Evolutionary conservation across 2,797 vertebrate species (phyloP), one percentile per base, ranked within the genome.

Genomic region (Enteromius mattozi): DNA sequence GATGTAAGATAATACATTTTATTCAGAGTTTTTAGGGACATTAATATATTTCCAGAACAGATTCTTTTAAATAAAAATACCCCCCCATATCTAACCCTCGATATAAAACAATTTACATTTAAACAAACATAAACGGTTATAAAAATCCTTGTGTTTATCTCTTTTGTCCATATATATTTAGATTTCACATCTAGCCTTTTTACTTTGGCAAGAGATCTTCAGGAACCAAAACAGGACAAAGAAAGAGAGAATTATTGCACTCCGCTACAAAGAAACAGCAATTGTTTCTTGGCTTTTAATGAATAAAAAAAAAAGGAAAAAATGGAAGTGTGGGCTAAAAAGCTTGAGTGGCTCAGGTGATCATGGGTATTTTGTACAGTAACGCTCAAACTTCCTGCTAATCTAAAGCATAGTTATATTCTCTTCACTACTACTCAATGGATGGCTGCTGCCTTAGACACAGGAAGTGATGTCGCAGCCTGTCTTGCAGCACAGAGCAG

Each of bases 31-130:
- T 78, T 81, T 80, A 19, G 66, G 69, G 66, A 83, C 83, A 87
- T 88, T 72, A 78, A 88, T 85, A 83, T 86, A 24, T 87, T 87
- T 82, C 54, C 77, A 86, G 79, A 84, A 84, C 54, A 56, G 45
- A 74, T 61, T 84, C 40, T 80, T 59, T 90, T 86, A 87, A 90
- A 89, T 87, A 88, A 89, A 88, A 89, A 88, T 86, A 85, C 83
- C 59, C 49, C 40, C 80, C 81, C 72, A 37, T 72, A 19, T 80
- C 17, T 69, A 87, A 59, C 65, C 80, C 77, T 59, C 3, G 24
- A 88, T 87, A 88, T 82, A 91, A 89, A 89, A 89, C 70, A 82
- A 86, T 76, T 76, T 86, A 78, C 79, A 78, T 79, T 81, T 83
- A 86, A 74, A 84, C 74, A 80, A 86, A 80, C 69, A 81, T 66